Evolutionary conservation across 2,113 vertebrate genomes (phyloP).

Genomic region (Zapus hudsonius): DNA sequence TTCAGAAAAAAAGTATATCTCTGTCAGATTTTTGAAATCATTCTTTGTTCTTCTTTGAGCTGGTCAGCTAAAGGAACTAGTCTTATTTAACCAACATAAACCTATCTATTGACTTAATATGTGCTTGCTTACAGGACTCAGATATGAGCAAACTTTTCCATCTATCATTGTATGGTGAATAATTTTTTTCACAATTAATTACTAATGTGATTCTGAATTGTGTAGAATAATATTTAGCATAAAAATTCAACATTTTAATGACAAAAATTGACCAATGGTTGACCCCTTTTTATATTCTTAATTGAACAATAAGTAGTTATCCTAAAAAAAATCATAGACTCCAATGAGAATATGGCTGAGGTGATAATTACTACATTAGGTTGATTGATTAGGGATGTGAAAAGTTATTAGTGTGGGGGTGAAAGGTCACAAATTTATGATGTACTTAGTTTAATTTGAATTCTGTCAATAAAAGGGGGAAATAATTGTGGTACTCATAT

Average conservation of each 20-base stretch:
- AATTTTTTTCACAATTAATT: slow-evolving; percentile 63
- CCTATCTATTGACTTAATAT: background rate
- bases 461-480: slow-evolving; percentile 68
- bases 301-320: slow-evolving; percentile 74
- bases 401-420: slow-evolving; percentile 72
- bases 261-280: slow-evolving; percentile 60
- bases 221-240: slow-evolving; percentile 53
- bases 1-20: background rate
- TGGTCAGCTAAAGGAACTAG: background rate
- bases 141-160: background rate
- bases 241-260: slow-evolving; percentile 69
- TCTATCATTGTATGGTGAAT: background rate
- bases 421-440: slow-evolving; percentile 59
- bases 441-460: slow-evolving; percentile 75
- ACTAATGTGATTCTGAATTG: slow-evolving; percentile 52
- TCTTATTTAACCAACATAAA: background rate
- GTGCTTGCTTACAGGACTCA: background rate
- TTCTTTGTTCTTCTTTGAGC: background rate
- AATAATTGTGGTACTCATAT: slow-evolving; percentile 67
- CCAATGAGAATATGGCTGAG: slow-evolving; percentile 44
- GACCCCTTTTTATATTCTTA: slow-evolving; percentile 69
- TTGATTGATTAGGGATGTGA: slow-evolving; percentile 73
- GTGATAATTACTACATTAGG: slow-evolving; percentile 73
- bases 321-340: slow-evolving; percentile 59
- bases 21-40: background rate